Conservation (phyloP, 2,113 vertebrate genomes). For the Vulpes vulpes region DNA sequence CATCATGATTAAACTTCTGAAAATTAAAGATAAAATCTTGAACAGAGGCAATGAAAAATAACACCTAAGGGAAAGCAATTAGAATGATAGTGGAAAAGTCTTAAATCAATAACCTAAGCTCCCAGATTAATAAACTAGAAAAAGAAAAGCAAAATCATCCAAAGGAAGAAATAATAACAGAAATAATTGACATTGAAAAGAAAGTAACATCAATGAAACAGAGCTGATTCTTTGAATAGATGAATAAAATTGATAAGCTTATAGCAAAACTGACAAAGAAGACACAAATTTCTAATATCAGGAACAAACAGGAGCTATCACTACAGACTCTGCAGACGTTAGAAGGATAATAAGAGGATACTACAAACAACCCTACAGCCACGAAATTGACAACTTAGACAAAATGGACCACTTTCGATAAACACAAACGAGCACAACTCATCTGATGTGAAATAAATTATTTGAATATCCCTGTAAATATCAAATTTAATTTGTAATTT, state of each 20-base stretch:
- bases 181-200: neutral
- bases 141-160: neutral
- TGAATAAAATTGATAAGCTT: neutral
- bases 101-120: neutral
- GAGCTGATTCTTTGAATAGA: neutral
- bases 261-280: neutral
- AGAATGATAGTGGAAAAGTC: neutral
- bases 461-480: neutral
- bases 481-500: conserved; percentile 1
- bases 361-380: neutral
- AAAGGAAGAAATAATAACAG: neutral
- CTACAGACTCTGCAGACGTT: neutral
- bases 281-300: neutral
- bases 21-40: neutral
- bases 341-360: neutral
- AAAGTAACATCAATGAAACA: neutral
- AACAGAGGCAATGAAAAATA: neutral
- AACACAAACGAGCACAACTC: neutral
- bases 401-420: neutral
- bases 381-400: neutral
- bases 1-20: neutral
- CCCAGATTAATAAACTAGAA: neutral
- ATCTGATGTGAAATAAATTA: neutral
- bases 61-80: neutral
- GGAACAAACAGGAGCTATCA: neutral